Evolutionary conservation across 1,140 invertebrate genomes (phyloP).

Genomic region (Gonioctena quinquepunctata): DNA sequence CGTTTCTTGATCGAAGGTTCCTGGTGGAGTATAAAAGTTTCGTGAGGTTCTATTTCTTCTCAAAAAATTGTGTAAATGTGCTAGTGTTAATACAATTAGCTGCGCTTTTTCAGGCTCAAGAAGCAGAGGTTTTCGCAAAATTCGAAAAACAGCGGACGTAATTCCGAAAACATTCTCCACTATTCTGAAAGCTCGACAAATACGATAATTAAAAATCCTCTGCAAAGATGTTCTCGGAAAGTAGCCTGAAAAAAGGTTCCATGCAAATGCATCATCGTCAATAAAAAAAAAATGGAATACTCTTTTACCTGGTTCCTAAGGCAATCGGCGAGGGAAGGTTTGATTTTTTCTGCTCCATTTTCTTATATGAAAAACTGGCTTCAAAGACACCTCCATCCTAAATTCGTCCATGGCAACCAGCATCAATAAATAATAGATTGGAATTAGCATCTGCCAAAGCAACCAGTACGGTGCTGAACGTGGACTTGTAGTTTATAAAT

Average conservation of each 20-base stretch:
- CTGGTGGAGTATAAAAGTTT: not conserved
- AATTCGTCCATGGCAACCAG: slow-evolving; percentile 20
- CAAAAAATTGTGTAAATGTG: slow-evolving; percentile 23
- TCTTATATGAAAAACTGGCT: not conserved
- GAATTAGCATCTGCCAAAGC: slow-evolving; percentile 18
- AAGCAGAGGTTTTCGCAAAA: slow-evolving; percentile 51
- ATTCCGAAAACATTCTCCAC: slow-evolving; percentile 63
- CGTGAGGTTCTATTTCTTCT: not conserved
- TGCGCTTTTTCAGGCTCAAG: slow-evolving; percentile 43
- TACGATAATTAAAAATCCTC: slow-evolving; percentile 53
- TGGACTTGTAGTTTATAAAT: slow-evolving; percentile 22
- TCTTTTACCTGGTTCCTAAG: too few species aligned
- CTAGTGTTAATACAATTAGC: slow-evolving; percentile 35
- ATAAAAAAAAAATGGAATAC: too few species aligned
- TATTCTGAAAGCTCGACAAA: slow-evolving; percentile 52
- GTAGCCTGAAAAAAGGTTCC: too few species aligned
- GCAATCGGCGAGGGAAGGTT: too few species aligned
- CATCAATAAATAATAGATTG: slow-evolving; percentile 22
- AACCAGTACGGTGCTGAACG: slow-evolving; percentile 26
- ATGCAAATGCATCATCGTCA: too few species aligned
- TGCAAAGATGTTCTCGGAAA: slow-evolving; percentile 41
- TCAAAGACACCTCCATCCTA: slow-evolving; percentile 19
- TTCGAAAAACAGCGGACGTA: slow-evolving; percentile 53
- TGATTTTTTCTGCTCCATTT: too few species aligned
- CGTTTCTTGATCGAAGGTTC: not conserved